phyloP scores from a whole-genome alignment of 2,888 invertebrate genomes.

The Polylopha cassiicola region DNA sequence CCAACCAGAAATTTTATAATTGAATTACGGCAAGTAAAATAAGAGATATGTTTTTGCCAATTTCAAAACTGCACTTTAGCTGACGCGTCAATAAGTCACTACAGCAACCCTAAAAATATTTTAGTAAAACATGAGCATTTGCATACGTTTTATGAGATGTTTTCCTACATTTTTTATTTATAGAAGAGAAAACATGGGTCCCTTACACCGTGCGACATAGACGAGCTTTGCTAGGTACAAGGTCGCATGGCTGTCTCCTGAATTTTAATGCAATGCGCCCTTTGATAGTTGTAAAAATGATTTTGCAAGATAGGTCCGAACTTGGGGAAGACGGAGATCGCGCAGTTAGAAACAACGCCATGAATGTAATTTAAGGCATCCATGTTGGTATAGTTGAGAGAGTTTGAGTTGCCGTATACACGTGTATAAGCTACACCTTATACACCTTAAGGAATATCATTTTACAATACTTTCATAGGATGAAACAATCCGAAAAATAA shows the following conservation, averaged over 20 bases:
- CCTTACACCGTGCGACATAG: conserved; percentile 35
- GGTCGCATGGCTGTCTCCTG: conserved; percentile 60
- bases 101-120: conserved; percentile 10
- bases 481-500: too few species aligned
- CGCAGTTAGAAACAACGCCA: too few species aligned
- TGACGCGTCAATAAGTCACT: conserved; percentile 12
- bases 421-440: too few species aligned
- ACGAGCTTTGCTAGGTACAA: conserved; percentile 52
- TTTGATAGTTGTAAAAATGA: conserved; percentile 69
- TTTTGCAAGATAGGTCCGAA: conserved; percentile 45
- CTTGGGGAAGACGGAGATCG: neutral
- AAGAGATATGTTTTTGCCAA: too few species aligned
- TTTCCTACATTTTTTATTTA: conserved; percentile 50
- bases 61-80: too few species aligned
- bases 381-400: too few species aligned
- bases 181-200: conserved; percentile 36
- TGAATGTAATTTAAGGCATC: too few species aligned
- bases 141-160: conserved; percentile 44
- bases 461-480: too few species aligned
- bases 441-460: too few species aligned
- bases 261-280: conserved; percentile 68
- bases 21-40: too few species aligned
- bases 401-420: too few species aligned
- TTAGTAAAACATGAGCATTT: conserved; percentile 27
- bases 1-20: too few species aligned